Evolutionary conservation across 2,113 vertebrate genomes (phyloP).

Genomic region (Cepphus grylle): DNA sequence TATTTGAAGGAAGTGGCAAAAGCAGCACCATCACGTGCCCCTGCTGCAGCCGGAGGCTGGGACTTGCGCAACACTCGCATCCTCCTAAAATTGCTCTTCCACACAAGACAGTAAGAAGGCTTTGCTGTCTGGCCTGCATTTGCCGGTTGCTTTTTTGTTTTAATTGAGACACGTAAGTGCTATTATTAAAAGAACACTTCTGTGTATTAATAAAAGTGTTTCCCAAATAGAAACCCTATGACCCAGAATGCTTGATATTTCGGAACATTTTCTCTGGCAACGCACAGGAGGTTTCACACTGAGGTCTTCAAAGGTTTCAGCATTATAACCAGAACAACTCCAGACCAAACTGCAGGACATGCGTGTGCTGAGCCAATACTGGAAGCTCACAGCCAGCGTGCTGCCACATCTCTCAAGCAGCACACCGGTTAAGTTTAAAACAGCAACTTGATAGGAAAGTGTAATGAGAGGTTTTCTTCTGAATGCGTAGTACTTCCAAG

Average conservation of each 20-base stretch:
- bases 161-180: background rate
- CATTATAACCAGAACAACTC: background rate
- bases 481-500: background rate
- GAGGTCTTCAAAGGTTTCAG: background rate
- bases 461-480: background rate
- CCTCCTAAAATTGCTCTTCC: background rate
- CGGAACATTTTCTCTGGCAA: background rate
- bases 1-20: background rate
- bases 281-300: background rate
- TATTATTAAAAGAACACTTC: background rate
- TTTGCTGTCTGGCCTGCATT: background rate
- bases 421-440: background rate
- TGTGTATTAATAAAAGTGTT: background rate
- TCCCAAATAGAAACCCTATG: background rate
- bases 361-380: background rate
- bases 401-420: background rate
- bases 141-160: background rate
- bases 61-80: background rate
- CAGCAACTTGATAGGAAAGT: background rate
- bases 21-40: background rate
- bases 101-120: background rate
- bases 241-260: background rate
- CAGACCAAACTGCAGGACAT: background rate
- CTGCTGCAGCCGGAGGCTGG: fast-evolving
- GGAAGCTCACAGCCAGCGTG: background rate